Percentiles rank a stretch among this genome's conserved stretches.
phyloP scores from a whole-genome alignment of 2,113 vertebrate genomes.

The Pholis gunnellus region DNA sequence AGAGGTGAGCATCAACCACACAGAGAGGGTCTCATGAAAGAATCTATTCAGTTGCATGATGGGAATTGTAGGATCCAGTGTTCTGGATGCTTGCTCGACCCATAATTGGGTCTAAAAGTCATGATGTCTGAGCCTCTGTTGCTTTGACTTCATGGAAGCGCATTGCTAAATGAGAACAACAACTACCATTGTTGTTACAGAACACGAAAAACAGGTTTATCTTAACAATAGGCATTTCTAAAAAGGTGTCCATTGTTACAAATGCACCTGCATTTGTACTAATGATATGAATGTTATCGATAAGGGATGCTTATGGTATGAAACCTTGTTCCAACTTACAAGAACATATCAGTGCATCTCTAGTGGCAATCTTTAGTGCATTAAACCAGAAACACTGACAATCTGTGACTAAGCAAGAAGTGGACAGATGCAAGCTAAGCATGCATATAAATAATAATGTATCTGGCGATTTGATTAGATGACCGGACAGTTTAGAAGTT shows the following conservation, averaged over 20 bases:
- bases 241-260: neutral
- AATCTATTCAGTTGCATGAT: neutral
- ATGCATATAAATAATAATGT: neutral
- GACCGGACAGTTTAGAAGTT: fast-evolving
- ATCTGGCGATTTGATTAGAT: too few relatives aligned
- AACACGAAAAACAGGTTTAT: neutral
- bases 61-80: constrained; percentile 4
- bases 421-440: neutral
- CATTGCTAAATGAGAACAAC: neutral
- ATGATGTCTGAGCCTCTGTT: neutral
- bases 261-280: neutral
- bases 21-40: neutral
- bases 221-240: neutral
- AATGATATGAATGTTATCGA: neutral
- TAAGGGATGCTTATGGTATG: neutral
- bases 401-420: constrained; percentile 37
- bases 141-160: neutral
- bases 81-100: neutral
- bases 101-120: neutral
- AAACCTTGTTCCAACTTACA: neutral
- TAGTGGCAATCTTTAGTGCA: neutral
- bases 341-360: neutral
- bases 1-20: neutral
- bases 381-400: neutral
- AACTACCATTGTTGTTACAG: neutral